Conservation (phyloP, 2,113 vertebrate genomes). For the Oenanthe oenanthe region DNA sequence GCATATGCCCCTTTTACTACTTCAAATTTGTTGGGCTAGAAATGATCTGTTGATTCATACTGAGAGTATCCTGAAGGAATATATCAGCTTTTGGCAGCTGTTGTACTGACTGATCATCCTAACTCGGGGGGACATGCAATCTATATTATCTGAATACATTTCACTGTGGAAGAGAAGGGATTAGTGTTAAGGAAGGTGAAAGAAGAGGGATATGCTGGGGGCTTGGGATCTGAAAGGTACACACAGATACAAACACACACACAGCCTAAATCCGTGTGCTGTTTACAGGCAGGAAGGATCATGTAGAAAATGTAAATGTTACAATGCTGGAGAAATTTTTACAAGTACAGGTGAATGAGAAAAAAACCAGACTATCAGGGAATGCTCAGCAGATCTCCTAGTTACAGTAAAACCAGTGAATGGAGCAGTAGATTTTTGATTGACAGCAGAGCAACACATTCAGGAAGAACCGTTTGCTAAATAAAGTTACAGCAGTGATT, state of each 20-base stretch:
- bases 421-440: background rate
- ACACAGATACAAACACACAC: background rate
- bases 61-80: background rate
- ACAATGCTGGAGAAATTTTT: background rate
- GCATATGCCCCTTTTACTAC: background rate
- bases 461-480: background rate
- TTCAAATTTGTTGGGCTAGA: background rate
- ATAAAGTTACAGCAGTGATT: background rate
- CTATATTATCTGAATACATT: background rate
- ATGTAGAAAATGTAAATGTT: background rate
- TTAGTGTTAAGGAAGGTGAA: background rate
- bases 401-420: background rate
- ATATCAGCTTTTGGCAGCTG: background rate
- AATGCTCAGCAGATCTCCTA: background rate
- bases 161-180: background rate
- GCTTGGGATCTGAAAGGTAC: too few relatives aligned
- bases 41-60: background rate
- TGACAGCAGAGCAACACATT: background rate
- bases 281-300: background rate
- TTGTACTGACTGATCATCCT: background rate
- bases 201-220: background rate
- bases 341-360: background rate
- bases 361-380: background rate
- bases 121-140: accelerated
- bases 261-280: background rate